phyloP scores from a whole-genome alignment of 1,140 invertebrate genomes.

The Panagrolaimus sp. region DNA sequence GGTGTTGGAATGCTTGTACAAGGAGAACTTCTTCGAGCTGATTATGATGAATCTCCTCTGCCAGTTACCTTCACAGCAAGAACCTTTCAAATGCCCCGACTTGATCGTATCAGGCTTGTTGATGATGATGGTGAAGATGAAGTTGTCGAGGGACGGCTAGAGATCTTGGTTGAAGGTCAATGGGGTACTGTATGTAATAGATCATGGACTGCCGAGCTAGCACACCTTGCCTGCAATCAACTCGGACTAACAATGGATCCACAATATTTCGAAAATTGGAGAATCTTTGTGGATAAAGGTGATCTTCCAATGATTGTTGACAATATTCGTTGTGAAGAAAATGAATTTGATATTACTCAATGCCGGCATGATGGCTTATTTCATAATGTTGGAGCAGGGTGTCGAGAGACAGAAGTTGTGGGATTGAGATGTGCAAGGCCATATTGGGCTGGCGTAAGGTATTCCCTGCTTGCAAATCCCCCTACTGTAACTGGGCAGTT shows the following conservation, averaged over 20 bases:
- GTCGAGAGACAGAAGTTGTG: constrained; percentile 50
- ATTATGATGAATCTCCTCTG: constrained; percentile 32
- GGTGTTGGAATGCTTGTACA: constrained; percentile 84
- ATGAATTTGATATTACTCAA: constrained; percentile 82
- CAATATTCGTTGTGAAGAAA: constrained; percentile 80
- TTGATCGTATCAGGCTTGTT: constrained; percentile 49
- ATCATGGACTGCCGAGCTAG: constrained; percentile 83
- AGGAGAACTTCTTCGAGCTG: constrained; percentile 51
- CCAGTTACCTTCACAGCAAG: constrained; percentile 49
- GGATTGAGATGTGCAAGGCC: constrained; percentile 70
- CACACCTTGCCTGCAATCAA: constrained; percentile 87
- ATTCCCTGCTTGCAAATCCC: constrained; percentile 77
- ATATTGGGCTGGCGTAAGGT: constrained; percentile 82
- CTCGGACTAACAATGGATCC: constrained; percentile 85
- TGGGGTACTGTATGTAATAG: constrained; percentile 98
- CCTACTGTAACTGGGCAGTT: constrained; percentile 73
- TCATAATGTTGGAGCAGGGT: constrained; percentile 61
- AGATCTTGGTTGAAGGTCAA: constrained; percentile 69
- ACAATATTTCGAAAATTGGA: constrained; percentile 74
- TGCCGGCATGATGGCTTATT: constrained; percentile 66
- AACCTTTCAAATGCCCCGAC: constrained; percentile 34
- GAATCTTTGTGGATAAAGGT: constrained; percentile 32
- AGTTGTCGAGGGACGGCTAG: constrained; percentile 60
- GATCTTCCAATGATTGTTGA: constrained; percentile 61
- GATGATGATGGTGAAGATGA: constrained; percentile 50